These are phyloP conservation scores for Tetramorium alpestre DNA, from an alignment of 1,140 invertebrate species.

Conservation along the genomic window DNA sequence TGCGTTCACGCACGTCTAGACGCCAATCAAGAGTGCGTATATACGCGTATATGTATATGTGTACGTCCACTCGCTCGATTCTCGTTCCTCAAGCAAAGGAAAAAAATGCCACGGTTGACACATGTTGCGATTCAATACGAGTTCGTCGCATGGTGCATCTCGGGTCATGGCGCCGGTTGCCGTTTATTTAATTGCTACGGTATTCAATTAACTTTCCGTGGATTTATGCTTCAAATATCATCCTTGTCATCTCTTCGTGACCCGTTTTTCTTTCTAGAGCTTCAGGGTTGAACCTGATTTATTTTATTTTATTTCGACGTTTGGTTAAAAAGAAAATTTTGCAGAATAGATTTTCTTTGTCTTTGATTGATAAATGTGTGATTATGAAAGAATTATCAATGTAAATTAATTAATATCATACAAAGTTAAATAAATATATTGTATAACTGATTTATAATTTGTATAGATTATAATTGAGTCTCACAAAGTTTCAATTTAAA, in stretches of 20 bases:
- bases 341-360: too few relatives aligned
- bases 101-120: conserved; percentile 25
- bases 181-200: conserved; percentile 28
- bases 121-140: conserved; percentile 20
- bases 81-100: conserved; percentile 7
- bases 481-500: not conserved
- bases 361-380: not conserved
- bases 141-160: not conserved
- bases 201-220: conserved; percentile 51
- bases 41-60: not conserved
- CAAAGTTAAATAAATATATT: not conserved
- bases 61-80: conserved; percentile 26
- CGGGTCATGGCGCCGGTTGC: not conserved
- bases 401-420: not conserved
- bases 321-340: not conserved
- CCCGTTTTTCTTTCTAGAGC: not conserved
- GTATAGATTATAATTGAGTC: not conserved
- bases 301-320: not conserved
- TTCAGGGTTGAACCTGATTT: not conserved
- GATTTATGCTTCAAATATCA: conserved; percentile 25
- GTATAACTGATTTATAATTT: not conserved
- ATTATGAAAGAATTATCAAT: not conserved
- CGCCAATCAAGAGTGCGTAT: conserved; percentile 65
- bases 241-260: not conserved
- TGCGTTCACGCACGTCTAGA: conserved; percentile 61